Base-by-base conservation (phyloP, 2,797 vertebrate genomes). In the Heliangelus exortis region DNA sequence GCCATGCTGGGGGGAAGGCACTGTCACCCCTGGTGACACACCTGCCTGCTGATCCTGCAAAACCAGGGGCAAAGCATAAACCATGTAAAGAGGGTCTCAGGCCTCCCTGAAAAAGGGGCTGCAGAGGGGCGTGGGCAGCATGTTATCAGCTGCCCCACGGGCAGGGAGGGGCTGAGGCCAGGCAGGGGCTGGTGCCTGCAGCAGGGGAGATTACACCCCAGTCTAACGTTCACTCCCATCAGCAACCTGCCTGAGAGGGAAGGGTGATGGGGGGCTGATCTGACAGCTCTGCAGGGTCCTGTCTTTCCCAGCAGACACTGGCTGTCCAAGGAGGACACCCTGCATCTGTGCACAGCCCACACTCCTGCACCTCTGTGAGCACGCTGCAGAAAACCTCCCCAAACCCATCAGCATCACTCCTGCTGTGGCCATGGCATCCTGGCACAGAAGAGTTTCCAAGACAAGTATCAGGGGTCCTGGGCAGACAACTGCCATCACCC, bases 351-450 rank as follows among this genome's bases (percentile, higher is more conserved):
- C 47, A 23, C 22, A 48, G 26, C 15, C n/a, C 15, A 2, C 1
- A 1, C 31, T 77, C 34, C n/a, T 0, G 0, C n/a, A 26, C 2
- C 2, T 41, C 48, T 2, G 1, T 2, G 5, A 47, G 29, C 47
- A 62, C 0, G 0, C 15, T 28, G 28, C 41, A 55, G 22, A 3
- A 2, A 89, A 39, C 16, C 12, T 45, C 29, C 47, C 25, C 65
- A 86, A 89, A 23, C 50, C 26, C 6, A 6, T 39, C 51, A 45
- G 23, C 61, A 55, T 13, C 26, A 28, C 23, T 33, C 17, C 72
- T 3, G 5, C 23, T 43, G 29, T 4, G 3, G 51, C 21, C 51
- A 79, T 7, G 7, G 28, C 88, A 51, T 14, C 50, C 28, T 31
- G 48, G n/a, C 18, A 23, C 28, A 67, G 48, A 39, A 51, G 18